phyloP scores from a whole-genome alignment of 2,888 invertebrate species.

The Luperina testacea region DNA sequence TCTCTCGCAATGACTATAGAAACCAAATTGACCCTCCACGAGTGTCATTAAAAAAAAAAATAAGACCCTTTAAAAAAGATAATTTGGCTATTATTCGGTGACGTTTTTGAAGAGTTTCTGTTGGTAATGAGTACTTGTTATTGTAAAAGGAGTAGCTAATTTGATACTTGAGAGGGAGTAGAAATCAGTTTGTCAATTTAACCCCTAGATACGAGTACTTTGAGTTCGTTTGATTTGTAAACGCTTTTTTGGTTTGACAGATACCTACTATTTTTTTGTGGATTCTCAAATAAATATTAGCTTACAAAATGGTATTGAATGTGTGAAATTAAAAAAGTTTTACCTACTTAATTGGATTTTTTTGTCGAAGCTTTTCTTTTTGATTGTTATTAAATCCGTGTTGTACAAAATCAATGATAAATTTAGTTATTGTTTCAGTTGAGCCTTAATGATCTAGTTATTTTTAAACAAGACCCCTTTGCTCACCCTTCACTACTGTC shows the following conservation, averaged over 20 bases:
- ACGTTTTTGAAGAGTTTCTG: conserved; percentile 48
- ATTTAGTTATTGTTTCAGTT: conserved; percentile 1
- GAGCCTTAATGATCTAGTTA: conserved; percentile 1
- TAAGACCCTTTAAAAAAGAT: conserved; percentile 44
- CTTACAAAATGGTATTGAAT: not conserved
- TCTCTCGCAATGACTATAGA: conserved; percentile 70
- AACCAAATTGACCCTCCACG: conserved; percentile 71
- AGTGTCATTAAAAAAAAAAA: conserved; percentile 52
- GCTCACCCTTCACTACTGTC: conserved; percentile 10
- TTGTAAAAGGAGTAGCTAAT: conserved; percentile 27
- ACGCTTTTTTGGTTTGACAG: not conserved
- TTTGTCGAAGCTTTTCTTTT: not conserved
- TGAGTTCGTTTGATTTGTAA: not conserved
- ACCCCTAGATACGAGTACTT: not conserved
- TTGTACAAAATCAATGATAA: not conserved
- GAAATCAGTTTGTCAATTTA: conserved; percentile 8
- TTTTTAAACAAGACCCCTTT: not conserved
- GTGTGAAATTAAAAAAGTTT: not conserved
- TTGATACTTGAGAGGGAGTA: conserved; percentile 30
- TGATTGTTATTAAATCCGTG: not conserved
- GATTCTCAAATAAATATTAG: not conserved
- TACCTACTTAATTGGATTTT: not conserved
- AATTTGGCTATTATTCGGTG: conserved; percentile 58
- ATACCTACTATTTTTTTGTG: not conserved
- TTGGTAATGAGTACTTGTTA: conserved; percentile 53